Evolutionary conservation across 2,113 vertebrate species (phyloP).

Genomic region (Strix uralensis): DNA sequence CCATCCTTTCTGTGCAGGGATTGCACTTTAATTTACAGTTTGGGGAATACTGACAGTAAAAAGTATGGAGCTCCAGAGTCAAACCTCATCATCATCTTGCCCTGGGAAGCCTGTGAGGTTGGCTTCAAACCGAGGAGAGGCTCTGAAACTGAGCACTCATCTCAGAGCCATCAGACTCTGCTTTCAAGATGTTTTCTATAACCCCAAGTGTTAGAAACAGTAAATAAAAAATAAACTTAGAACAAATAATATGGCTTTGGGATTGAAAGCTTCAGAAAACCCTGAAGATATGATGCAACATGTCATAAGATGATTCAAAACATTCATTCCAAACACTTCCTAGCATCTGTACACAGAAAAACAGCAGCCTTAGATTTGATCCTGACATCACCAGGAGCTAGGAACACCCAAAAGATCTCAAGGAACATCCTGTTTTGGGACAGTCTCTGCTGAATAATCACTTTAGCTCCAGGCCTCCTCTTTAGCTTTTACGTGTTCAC

Average conservation of each 20-base stretch:
- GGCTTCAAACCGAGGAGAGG: not conserved
- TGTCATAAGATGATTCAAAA: not conserved
- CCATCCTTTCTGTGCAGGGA: not conserved
- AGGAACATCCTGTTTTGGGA: not conserved
- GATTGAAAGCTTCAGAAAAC: not conserved
- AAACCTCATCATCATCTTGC: not conserved
- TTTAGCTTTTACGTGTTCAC: not conserved
- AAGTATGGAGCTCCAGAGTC: not conserved
- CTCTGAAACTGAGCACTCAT: not conserved
- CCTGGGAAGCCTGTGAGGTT: not conserved
- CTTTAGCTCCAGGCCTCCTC: not conserved
- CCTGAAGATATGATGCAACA: not conserved
- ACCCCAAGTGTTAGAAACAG: not conserved
- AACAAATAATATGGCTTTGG: not conserved
- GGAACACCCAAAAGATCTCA: not conserved
- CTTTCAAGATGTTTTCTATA: not conserved
- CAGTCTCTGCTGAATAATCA: not conserved
- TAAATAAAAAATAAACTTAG: not conserved
- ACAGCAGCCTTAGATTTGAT: not conserved
- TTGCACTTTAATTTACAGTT: not conserved
- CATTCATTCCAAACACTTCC: not conserved
- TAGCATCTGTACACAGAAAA: not conserved
- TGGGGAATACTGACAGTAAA: not conserved
- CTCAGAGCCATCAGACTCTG: not conserved
- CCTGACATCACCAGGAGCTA: rapidly evolving